These are phyloP conservation scores for Heterocephalus glaber DNA, from an alignment of 2,113 vertebrate genomes.

Conservation along the genomic window DNA sequence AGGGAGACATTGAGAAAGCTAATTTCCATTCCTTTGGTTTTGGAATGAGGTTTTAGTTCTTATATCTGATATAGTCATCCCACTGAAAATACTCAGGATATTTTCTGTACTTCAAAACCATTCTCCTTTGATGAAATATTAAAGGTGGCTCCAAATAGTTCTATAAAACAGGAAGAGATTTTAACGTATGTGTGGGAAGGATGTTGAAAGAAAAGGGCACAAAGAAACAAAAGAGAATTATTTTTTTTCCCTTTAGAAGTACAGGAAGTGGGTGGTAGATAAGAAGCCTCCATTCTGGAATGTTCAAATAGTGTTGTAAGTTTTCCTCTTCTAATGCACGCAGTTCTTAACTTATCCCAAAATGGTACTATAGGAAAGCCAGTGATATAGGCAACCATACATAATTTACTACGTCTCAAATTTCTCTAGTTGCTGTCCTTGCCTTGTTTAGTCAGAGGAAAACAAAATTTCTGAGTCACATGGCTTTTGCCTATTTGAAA, in stretches of 20 bases:
- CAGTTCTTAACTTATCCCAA: slow-evolving; percentile 10
- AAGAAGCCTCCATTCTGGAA: slow-evolving; percentile 12
- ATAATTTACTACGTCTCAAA: not conserved
- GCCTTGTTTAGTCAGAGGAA: not conserved
- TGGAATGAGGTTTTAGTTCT: slow-evolving; percentile 52
- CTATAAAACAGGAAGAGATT: not conserved
- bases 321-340: not conserved
- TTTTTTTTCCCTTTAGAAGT: not conserved
- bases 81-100: not conserved
- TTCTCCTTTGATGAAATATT: slow-evolving; percentile 28
- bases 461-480: not conserved
- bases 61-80: not conserved
- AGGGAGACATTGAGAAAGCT: slow-evolving; percentile 24
- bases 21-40: slow-evolving; percentile 68
- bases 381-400: not conserved
- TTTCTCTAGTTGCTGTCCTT: not conserved
- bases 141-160: slow-evolving; percentile 11
- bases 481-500: not conserved
- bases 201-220: not conserved
- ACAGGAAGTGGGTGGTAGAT: not conserved
- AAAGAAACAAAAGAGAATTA: not conserved
- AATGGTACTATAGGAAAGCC: not conserved
- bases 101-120: slow-evolving; percentile 21
- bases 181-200: not conserved
- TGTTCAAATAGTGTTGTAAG: not conserved